These are phyloP conservation scores for Limnodromus scolopaceus DNA, from an alignment of 2,797 vertebrate species.

Conservation along the genomic window DNA sequence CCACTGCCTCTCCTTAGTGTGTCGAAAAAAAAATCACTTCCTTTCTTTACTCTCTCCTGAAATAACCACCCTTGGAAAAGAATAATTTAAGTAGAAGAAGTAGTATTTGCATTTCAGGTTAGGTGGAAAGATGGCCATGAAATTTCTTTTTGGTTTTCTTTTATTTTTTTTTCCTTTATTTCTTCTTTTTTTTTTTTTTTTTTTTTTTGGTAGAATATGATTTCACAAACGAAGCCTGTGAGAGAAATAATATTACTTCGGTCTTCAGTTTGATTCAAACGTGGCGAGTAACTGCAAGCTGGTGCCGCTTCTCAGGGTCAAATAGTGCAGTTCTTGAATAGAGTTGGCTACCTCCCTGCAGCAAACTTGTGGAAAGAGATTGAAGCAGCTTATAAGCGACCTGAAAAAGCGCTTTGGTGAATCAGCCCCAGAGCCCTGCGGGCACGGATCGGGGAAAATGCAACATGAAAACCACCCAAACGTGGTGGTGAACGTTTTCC, in stretches of 20 bases:
- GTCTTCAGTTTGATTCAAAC: constrained; percentile 1
- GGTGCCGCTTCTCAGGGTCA: constrained; percentile 64
- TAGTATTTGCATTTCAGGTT: constrained; percentile 44
- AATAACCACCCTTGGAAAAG: neutral
- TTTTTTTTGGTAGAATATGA: neutral
- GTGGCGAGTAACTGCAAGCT: neutral
- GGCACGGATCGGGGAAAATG: neutral
- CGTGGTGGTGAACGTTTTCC: neutral
- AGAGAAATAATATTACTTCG: neutral
- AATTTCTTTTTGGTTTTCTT: neutral
- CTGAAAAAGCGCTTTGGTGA: neutral
- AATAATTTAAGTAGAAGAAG: constrained; percentile 47
- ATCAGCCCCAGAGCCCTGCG: neutral
- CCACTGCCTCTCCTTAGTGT: constrained; percentile 28
- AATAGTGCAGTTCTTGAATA: constrained; percentile 21
- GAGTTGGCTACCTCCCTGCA: constrained; percentile 45
- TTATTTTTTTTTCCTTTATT: rapidly evolving
- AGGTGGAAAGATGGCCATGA: constrained; percentile 64
- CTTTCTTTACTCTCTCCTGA: neutral
- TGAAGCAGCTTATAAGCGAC: constrained; percentile 19
- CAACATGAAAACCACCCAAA: neutral
- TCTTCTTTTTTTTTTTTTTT: rapidly evolving
- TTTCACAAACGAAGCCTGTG: neutral
- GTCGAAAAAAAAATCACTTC: neutral
- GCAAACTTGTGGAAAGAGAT: neutral